Conservation (phyloP, 2,888 invertebrate species). For the Mesochorus sp. region DNA sequence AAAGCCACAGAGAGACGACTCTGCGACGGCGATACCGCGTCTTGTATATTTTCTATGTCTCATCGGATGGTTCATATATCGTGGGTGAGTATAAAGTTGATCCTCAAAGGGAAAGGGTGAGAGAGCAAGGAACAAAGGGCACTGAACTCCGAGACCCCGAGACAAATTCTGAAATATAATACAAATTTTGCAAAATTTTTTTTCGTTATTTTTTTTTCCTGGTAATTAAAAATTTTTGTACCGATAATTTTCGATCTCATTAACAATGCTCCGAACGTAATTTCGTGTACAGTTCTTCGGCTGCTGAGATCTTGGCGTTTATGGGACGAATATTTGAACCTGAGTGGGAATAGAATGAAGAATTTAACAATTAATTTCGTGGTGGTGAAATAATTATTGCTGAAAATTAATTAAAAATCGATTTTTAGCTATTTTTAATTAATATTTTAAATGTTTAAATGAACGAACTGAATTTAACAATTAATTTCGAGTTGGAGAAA, state of each 20-base stretch:
- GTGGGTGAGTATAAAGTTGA: constrained; percentile 14
- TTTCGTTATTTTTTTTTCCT: neutral
- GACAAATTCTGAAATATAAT: too few species aligned
- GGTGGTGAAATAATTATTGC: neutral
- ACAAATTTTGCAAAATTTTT: too few species aligned
- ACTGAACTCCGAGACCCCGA: too few species aligned
- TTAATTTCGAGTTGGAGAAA: too few species aligned
- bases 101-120: too few species aligned
- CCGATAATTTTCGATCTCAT: constrained; percentile 12
- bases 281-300: constrained; percentile 46
- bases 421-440: neutral
- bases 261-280: constrained; percentile 26
- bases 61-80: too few species aligned
- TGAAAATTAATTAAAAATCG: neutral
- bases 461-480: too few species aligned
- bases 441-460: too few species aligned
- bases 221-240: neutral
- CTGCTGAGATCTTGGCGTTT: constrained; percentile 62
- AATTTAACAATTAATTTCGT: neutral
- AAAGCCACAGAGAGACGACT: constrained; percentile 3
- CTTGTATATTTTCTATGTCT: neutral
- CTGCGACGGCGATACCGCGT: neutral
- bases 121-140: too few species aligned
- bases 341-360: constrained; percentile 33
- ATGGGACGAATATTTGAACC: constrained; percentile 63